Percentiles rank a stretch among this genome's conserved stretches.
phyloP scores from a whole-genome alignment of 2,797 vertebrate genomes.

The Ambastaia sidthimunki region DNA sequence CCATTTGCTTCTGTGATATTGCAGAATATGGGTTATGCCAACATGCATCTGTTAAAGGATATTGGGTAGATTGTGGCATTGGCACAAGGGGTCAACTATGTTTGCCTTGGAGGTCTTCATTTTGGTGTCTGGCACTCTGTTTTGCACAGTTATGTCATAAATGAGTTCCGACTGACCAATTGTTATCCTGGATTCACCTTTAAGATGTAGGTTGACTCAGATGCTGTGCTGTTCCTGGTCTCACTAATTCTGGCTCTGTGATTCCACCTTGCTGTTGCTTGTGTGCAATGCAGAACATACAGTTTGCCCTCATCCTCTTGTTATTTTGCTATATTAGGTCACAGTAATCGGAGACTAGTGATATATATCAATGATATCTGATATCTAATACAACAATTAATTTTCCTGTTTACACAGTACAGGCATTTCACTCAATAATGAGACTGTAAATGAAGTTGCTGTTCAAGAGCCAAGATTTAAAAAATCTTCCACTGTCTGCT shows the following conservation, averaged over 20 bases:
- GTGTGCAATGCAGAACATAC: conserved; percentile 19
- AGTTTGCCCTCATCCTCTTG: not conserved
- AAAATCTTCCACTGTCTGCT: conserved; percentile 27
- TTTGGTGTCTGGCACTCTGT: conserved; percentile 28
- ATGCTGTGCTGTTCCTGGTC: not conserved
- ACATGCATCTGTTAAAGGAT: conserved; percentile 35
- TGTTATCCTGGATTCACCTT: conserved; percentile 21
- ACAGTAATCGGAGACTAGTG: not conserved
- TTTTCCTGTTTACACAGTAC: not conserved
- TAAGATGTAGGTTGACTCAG: conserved; percentile 24
- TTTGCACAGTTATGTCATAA: conserved; percentile 20
- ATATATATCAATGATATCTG: not conserved
- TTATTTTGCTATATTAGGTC: conserved; percentile 14
- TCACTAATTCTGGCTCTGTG: not conserved
- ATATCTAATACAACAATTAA: not conserved
- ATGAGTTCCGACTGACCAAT: not conserved
- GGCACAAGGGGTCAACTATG: conserved; percentile 6
- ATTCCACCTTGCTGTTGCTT: conserved; percentile 2
- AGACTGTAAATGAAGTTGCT: not conserved
- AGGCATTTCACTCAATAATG: not conserved
- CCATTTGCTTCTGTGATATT: conserved; percentile 33
- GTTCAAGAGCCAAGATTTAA: conserved; percentile 13
- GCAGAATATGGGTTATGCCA: conserved; percentile 60
- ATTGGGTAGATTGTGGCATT: conserved; percentile 35
- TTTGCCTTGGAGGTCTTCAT: conserved; percentile 24